Evolutionary conservation across 2,888 invertebrate species (phyloP), one percentile per base, ranked within the genome.

Genomic region (Dichetophora obliterata): DNA sequence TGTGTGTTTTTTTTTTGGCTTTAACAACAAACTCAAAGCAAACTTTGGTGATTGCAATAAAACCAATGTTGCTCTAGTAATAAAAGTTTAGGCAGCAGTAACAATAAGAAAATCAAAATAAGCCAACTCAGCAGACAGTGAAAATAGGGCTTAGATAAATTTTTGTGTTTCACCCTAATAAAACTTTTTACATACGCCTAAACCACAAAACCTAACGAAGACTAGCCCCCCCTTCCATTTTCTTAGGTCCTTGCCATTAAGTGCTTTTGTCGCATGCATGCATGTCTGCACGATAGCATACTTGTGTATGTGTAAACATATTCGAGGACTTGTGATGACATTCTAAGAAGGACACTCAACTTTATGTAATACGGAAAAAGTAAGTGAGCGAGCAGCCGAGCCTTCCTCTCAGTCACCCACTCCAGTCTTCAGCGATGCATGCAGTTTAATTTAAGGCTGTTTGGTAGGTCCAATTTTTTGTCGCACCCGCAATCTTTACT

Each of bases 321-420:
- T 72, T 77, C 57, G 59, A 75, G 77, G 50, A 66, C 75, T 78
- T 68, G 37, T 14, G 72, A 78, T 54, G 70, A 63, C 70, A 77
- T 75, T 72, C 61, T 75, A 71, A 24, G 54, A 48, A 75, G 72
- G 66, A 57, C 77, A 75, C 70, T 79, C 70, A 77, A 73, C 65
- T 75, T 14, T n/a, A 68, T 11, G 11, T 22, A 37, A 48, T 14
- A n/a, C 5, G 22, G 22, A 34, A 48, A 22, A 65, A 34, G 68
- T 24, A 14, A 31, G 27, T 31, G 31, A 24, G 8, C n/a, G 24
- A 27, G 27, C 22, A 24, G 11, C 68, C 2, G 14, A 9, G 22
- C 37, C 11, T 37, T 48, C 11, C 24, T 16, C 9, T n/a, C 8
- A 16, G 16, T 68, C 14, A 43, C 37, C 48, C 11, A 43, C 43